phyloP scores from a whole-genome alignment of 2,888 invertebrate species.

The Aproaerema taeniolella region DNA sequence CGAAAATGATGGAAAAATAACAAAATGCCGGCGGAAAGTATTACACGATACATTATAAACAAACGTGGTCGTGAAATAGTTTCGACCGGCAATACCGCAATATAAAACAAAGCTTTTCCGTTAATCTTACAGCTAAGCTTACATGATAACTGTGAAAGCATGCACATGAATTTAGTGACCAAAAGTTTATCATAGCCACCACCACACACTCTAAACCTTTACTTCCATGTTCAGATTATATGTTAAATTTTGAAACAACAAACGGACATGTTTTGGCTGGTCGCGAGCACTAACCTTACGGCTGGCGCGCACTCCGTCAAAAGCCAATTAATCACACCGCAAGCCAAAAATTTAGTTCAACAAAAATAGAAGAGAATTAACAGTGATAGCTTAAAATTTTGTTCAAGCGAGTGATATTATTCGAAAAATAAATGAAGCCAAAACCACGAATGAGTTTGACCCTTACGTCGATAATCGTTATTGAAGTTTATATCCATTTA shows the following conservation, averaged over 20 bases:
- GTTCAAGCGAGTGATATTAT: constrained; percentile 71
- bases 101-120: constrained; percentile 53
- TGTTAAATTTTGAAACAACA: constrained; percentile 70
- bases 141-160: constrained; percentile 63
- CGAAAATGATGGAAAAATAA: constrained; percentile 32
- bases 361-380: constrained; percentile 65
- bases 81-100: constrained; percentile 38
- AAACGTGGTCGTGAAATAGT: constrained; percentile 21
- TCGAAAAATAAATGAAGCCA: constrained; percentile 69
- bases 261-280: constrained; percentile 43
- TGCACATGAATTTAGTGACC: constrained; percentile 70
- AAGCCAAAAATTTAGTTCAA: constrained; percentile 70
- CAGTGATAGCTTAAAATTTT: constrained; percentile 68
- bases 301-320: constrained; percentile 35
- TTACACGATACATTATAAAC: constrained; percentile 12
- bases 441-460: constrained; percentile 69
- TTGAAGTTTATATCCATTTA: neutral
- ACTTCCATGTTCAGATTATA: constrained; percentile 63
- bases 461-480: constrained; percentile 36
- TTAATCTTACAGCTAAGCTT: constrained; percentile 62
- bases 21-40: constrained; percentile 34
- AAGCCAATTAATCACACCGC: constrained; percentile 75
- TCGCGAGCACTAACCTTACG: constrained; percentile 24
- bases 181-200: constrained; percentile 59
- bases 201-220: constrained; percentile 76